A percentile compares a stretch with the other conserved stretches of the same genome.
These are phyloP conservation scores for Pangasius larnaudii DNA, from an alignment of 2,797 vertebrate genomes.

Conservation along the genomic window DNA sequence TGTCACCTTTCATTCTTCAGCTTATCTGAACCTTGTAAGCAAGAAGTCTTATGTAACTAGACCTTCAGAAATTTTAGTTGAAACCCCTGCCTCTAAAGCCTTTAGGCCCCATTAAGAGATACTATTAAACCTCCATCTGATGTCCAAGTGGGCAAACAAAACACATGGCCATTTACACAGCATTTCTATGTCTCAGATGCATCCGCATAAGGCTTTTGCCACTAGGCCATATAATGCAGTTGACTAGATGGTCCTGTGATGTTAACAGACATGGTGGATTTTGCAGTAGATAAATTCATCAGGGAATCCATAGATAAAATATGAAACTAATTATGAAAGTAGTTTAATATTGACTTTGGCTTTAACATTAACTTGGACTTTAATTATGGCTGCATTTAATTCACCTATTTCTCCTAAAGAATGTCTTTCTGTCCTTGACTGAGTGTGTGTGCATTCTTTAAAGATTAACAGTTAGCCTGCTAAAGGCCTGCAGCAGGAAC, in stretches of 20 bases:
- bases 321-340: neutral
- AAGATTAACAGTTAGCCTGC: neutral
- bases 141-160: too few relatives aligned
- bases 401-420: neutral
- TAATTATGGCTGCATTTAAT: neutral
- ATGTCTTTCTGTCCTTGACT: neutral
- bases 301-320: neutral
- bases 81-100: neutral
- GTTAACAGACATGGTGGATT: neutral
- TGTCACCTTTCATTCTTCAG: too few relatives aligned
- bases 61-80: too few relatives aligned
- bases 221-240: too few relatives aligned
- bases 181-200: too few relatives aligned
- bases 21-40: too few relatives aligned
- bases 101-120: too few relatives aligned
- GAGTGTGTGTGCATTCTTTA: neutral
- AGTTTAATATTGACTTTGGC: neutral
- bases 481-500: neutral
- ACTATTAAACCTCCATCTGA: too few relatives aligned
- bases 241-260: neutral
- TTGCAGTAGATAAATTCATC: neutral
- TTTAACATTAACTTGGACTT: neutral
- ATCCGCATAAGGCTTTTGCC: too few relatives aligned
- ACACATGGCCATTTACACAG: too few relatives aligned
- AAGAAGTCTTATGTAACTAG: too few relatives aligned